Evolutionary conservation across 2,888 invertebrate species (phyloP), one percentile per base, ranked within the genome.

Genomic region (Xestia sexstrigata): DNA sequence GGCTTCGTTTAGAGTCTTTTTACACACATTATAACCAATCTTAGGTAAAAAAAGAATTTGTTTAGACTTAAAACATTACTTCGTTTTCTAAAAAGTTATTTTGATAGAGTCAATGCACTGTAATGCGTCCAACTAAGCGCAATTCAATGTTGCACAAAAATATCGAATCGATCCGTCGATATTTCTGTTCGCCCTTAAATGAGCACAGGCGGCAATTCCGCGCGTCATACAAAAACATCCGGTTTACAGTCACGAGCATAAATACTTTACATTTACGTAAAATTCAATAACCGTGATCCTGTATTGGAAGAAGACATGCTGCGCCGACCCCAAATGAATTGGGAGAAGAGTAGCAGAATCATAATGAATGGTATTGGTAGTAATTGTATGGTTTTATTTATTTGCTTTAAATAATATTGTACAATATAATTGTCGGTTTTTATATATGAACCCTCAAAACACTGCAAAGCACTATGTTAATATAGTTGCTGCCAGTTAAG

Each of bases 181-280:
- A 70, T 58, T 71, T 66, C n/a, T 26, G 42, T 55, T 30, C 7
- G 23, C n/a, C 5, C 35, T 62, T 20, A 66, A 85, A 76, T 68
- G 68, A 35, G 15, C 62, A 30, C 74, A 76, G 74, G 60, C 72
- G 72, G 60, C 55, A 69, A 74, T 71, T 78, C 76, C 70, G 62
- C 63, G 20, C 66, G 73, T 79, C 77, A 74, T 73, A 70, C 47
- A 84, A 87, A 85, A 85, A 83, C 79, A 66, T 79, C 52, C 70
- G 20, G 62, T 65, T 65, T 26, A 65, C 42, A 42, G 15, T 63
- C n/a, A 8, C 7, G 0, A 26, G 1, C 42, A n/a, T n/a, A 42
- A 65, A 42, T 65, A 20, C 35, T 11, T 23, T 58, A 42, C 63
- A 42, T 42, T 35, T 39, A 63, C 23, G 39, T 23, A 23, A 23